Evolutionary conservation across 1,140 invertebrate species (phyloP), one percentile per base, ranked within the genome.

Genomic region (Mamestra configurata): DNA sequence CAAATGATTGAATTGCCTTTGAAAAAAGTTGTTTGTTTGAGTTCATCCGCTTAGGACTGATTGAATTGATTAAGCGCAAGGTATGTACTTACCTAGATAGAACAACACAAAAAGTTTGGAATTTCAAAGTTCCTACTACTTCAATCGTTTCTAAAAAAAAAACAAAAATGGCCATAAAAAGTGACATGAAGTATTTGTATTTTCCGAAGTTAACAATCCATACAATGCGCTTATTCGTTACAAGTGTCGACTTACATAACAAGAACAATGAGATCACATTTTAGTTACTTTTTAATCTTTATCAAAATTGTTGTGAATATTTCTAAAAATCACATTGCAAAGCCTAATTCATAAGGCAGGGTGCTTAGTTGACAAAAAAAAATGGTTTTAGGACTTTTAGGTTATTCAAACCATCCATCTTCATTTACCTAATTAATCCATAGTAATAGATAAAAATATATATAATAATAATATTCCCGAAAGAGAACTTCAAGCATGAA

Each of bases 251-350:
- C 43, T 46, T 46, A 57, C 59, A 35, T 35, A 61, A 18, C 31
- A 61, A 37, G 27, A 61, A 61, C 31, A 61, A 61, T 35, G 59
- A 61, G 59, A 61, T 61, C 59, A 61, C 59, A 61, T 37, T 37
- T 35, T 10, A 35, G 59, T 37, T 37, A 31, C 22, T 27, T 57
- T 27, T 57, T 15, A 27, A 27, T 40, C 11, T 15, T 46, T 55
- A 55, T 24, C 18, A 55, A 55, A 55, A 22, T 55, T 55, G 5
- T 55, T 55, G 51, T 55, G 59, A 37, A 61, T 31, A 61, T 18
- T 37, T 10, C 31, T 37, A 35, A 61, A 15, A n/a, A 15, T 35
- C 31, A 61, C 27, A 18, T 35, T 61, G 24, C 24, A 57, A 15
- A 27, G 22, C 55, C 31, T 61, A 18, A 8, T 37, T 61, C 27